phyloP scores from a whole-genome alignment of 2,113 vertebrate species.

The Vulpes ferrilata region DNA sequence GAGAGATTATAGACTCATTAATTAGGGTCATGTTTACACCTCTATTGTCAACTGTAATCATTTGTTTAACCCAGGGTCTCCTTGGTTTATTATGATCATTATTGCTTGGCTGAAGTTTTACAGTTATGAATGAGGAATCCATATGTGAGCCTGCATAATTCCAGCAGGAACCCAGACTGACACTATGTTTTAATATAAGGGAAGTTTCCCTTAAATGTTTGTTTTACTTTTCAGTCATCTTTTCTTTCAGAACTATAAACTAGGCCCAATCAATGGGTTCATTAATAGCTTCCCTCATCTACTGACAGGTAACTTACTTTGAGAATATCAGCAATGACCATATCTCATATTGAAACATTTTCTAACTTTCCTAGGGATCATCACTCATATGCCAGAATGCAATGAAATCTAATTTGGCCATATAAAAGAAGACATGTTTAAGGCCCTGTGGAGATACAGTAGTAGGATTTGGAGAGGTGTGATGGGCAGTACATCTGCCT shows the following conservation, averaged over 20 bases:
- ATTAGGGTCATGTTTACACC: constrained; percentile 78
- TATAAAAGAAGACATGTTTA: not conserved
- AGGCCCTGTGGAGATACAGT: not conserved
- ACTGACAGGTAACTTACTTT: not conserved
- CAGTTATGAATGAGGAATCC: constrained; percentile 10
- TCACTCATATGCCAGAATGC: not conserved
- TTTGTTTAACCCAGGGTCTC: constrained; percentile 75
- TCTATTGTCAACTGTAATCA: constrained; percentile 75
- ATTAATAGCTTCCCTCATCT: not conserved
- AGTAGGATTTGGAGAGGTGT: not conserved
- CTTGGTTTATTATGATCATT: constrained; percentile 71
- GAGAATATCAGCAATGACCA: not conserved
- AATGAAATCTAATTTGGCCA: not conserved
- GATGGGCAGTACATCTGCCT: not conserved
- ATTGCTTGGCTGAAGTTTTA: constrained; percentile 60
- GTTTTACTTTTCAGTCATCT: not conserved
- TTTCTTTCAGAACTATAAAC: constrained; percentile 43
- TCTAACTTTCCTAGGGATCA: not conserved
- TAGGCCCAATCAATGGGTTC: not conserved
- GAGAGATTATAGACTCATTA: constrained; percentile 71
- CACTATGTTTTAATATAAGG: not conserved
- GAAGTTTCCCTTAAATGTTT: constrained; percentile 23
- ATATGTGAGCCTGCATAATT: not conserved
- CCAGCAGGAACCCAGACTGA: not conserved
- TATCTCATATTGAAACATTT: not conserved